Evolutionary conservation across 64 coral and sea anemone genomes (phyloP), one percentile per base, ranked within the genome.

Genomic region (Astreopora myriophthalma): DNA sequence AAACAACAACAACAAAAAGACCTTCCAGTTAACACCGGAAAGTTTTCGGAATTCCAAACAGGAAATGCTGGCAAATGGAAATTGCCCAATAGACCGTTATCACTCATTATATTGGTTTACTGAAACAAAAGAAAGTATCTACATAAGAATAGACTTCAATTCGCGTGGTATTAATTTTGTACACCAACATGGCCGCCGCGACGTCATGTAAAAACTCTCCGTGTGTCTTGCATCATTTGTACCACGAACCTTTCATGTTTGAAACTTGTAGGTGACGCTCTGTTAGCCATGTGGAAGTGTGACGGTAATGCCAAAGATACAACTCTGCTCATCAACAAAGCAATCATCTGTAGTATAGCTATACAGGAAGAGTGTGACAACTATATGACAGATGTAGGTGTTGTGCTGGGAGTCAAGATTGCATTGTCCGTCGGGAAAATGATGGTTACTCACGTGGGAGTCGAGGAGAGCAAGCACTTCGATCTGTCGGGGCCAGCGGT

Each of bases 331-430:
- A 62, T 99, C 24, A 99, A 99, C 76, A 99, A 95, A 76, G 97
- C 97, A 1, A 99, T 93, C 14, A 99, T 99, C 31, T 96, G 94
- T 39, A 99, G 97, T 35, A 88, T 99, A 4, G 87, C 94, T 0
- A 95, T 99, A 20, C 97, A 99, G n/a, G 90, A 99, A 60, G 94
- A 99, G 34, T 99, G 97, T 30, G 94, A 99, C 33, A 93, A 99
- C 69, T 96, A 94, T 90, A 93, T 99, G 97, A 99, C 97, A 3
- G 97, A 99, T 55, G 97, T 99, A 3, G 97, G 94, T 48, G 97
- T 99, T 5, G 3, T 99, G 17, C 81, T 99, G 10, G 90, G 97
- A 22, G 97, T 99, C 8, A 99, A 99, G 28, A 99, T 95, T 24
- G 97, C 97, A 3, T 79, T 99, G 31, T 88, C 97, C 8, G 79